These are phyloP conservation scores for Tetanocera ferruginea DNA, from an alignment of 2,888 invertebrate species.

Conservation along the genomic window DNA sequence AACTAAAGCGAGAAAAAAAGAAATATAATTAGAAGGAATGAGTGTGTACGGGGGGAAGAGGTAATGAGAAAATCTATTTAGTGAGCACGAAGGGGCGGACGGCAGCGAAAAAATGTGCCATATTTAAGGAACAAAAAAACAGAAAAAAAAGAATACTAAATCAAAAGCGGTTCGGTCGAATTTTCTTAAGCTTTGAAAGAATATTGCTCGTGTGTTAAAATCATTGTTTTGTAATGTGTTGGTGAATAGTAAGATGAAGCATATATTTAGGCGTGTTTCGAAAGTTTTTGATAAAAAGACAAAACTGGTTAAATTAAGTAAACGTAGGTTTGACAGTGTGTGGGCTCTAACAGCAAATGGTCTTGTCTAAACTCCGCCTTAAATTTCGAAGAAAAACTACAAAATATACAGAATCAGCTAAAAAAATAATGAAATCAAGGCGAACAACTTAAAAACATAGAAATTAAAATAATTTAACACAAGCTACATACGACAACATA, in stretches of 20 bases:
- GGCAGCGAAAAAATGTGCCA: not conserved
- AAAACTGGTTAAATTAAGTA: too few relatives aligned
- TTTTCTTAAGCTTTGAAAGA: not conserved
- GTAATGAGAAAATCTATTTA: conserved; percentile 35
- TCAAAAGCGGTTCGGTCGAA: not conserved
- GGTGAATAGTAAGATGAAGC: not conserved
- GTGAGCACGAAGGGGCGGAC: not conserved
- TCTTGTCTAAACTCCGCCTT: not conserved
- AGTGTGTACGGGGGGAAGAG: conserved; percentile 16
- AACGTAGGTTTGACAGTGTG: too few relatives aligned
- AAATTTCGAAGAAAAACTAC: not conserved
- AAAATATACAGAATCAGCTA: too few relatives aligned
- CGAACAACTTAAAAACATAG: too few relatives aligned
- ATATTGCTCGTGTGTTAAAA: not conserved
- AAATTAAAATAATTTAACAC: too few relatives aligned
- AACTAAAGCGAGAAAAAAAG: not conserved
- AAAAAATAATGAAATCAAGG: not conserved
- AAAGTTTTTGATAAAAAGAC: not conserved
- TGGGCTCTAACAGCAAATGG: not conserved
- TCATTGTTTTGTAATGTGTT: not conserved
- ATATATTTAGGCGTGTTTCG: conserved; percentile 21
- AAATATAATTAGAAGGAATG: not conserved
- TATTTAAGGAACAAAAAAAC: not conserved
- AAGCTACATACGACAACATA: not conserved
- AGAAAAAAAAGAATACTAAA: conserved; percentile 37